Base-by-base conservation (phyloP, 2,113 vertebrate species). In the Sardina pilchardus region DNA sequence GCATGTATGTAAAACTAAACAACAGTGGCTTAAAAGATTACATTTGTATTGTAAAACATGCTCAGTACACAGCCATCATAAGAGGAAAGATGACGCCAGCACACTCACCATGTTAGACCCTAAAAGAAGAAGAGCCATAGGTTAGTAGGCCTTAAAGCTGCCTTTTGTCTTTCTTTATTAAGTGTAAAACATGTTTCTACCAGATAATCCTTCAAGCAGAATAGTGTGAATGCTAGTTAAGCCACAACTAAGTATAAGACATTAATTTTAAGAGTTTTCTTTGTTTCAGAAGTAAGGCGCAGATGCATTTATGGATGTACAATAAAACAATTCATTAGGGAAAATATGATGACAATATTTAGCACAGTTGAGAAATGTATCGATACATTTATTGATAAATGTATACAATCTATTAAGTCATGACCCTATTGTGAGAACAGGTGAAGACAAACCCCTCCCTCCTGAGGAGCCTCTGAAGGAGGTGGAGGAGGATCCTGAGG, bases 71-170 rank as follows among this genome's bases (percentile, higher is more conserved):
- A 24, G 59, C 44, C 30, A 39, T 50, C 59, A 19, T 56, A 87
- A 85, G 63, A 82, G 86, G 80, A 81, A 80, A 45, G 80, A 80
- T 30, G 86, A 82, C 45, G 24, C 80, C 44, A 47, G 21, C 81
- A 67, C 86, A 24, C n/a, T 47, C 19, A 56, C 14, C 53, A n/a
- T 48, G 56, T 19, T 87, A 82, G 86, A 47, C 83, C 56, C 48
- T 81, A 87, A 87, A 85, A 84, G 34, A 78, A 87, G 86, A 78
- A 36, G 30, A 43, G 81, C 56, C 39, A 80, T 87, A 50, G 86
- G 86, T 87, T 53, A 87, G 56, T 87, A 84, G 43, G 42, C 34
- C 47, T 36, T 16, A 59, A 19, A 53, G 16, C 14, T 53, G 17
- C 12, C 16, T 53, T 53, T 21, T 53, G 19, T 19, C 50, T 53